Percentiles rank a stretch among this genome's conserved stretches.
These are phyloP conservation scores for Stegana nigrithorax DNA, from an alignment of 2,888 invertebrate species.

Conservation along the genomic window DNA sequence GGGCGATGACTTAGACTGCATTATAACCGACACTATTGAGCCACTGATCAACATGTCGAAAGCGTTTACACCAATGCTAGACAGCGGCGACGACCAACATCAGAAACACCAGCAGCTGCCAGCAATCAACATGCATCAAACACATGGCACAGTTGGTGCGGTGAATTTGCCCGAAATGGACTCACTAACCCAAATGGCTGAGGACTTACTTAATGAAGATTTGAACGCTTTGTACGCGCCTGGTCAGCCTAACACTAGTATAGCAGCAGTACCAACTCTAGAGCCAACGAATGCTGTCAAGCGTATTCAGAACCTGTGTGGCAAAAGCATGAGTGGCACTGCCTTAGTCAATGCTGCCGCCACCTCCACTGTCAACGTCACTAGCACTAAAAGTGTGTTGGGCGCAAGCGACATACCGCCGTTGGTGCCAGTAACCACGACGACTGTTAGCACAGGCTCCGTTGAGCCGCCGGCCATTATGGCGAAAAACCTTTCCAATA, in stretches of 20 bases:
- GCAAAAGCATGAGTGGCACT: neutral
- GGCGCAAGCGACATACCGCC: constrained; percentile 43
- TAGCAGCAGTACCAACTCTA: no score
- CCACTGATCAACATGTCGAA: constrained; percentile 2
- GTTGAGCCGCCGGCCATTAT: neutral
- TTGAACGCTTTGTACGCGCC: constrained; percentile 30
- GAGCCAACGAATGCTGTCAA: neutral
- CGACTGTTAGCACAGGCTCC: neutral
- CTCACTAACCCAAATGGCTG: constrained; percentile 24
- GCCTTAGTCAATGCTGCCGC: constrained; percentile 28
- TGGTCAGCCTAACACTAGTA: no score
- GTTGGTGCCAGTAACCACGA: constrained; percentile 45
- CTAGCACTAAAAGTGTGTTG: constrained; percentile 12
- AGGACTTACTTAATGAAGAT: constrained; percentile 42
- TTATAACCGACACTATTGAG: constrained; percentile 43
- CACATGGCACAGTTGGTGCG: no score
- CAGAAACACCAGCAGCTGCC: constrained; percentile 8
- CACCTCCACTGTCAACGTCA: constrained; percentile 13
- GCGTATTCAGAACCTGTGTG: neutral
- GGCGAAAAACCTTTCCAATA: constrained; percentile 15
- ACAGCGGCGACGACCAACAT: neutral
- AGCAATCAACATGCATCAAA: neutral
- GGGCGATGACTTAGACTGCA: constrained; percentile 54
- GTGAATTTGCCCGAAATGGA: constrained; percentile 6
- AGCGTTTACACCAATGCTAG: neutral